Conservation (phyloP, 2,888 invertebrate species). For the Protodeltote pygarga region DNA sequence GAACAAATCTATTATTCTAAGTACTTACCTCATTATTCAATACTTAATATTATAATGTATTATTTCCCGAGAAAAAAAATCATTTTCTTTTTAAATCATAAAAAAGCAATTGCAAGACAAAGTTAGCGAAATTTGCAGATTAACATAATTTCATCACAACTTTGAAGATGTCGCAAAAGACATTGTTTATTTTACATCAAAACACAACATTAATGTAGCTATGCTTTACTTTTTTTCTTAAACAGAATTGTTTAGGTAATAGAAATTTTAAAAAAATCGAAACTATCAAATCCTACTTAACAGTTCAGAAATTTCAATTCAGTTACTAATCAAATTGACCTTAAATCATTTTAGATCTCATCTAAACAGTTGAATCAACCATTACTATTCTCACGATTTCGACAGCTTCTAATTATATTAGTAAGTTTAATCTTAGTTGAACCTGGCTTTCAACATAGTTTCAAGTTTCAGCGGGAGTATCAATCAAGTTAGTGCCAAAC, state of each 20-base stretch:
- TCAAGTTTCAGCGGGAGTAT: slow-evolving; percentile 2
- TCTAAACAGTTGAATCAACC: too few relatives aligned
- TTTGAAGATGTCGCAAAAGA: slow-evolving; percentile 3
- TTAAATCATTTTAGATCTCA: too few relatives aligned
- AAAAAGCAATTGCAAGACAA: slow-evolving; percentile 25
- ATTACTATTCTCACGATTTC: too few relatives aligned
- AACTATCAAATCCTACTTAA: too few relatives aligned
- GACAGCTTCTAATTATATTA: slow-evolving; percentile 7
- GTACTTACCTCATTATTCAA: too few relatives aligned
- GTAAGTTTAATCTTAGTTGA: slow-evolving; percentile 2
- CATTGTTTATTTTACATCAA: background rate
- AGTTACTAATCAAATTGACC: too few relatives aligned
- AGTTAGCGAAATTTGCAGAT: slow-evolving; percentile 14
- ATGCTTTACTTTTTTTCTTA: background rate
- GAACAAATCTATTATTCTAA: too few relatives aligned
- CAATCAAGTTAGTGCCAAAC: slow-evolving; percentile 9
- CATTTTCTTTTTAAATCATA: too few relatives aligned
- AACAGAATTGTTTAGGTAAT: too few relatives aligned
- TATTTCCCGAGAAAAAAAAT: background rate
- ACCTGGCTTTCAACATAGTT: slow-evolving; percentile 1
- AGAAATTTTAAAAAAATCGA: too few relatives aligned
- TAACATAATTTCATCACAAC: slow-evolving; percentile 26
- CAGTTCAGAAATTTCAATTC: too few relatives aligned
- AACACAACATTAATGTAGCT: background rate
- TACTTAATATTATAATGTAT: too few relatives aligned